These are phyloP conservation scores for Petrocephalus schoutedeni DNA, from an alignment of 2,797 vertebrate species.

Conservation along the genomic window DNA sequence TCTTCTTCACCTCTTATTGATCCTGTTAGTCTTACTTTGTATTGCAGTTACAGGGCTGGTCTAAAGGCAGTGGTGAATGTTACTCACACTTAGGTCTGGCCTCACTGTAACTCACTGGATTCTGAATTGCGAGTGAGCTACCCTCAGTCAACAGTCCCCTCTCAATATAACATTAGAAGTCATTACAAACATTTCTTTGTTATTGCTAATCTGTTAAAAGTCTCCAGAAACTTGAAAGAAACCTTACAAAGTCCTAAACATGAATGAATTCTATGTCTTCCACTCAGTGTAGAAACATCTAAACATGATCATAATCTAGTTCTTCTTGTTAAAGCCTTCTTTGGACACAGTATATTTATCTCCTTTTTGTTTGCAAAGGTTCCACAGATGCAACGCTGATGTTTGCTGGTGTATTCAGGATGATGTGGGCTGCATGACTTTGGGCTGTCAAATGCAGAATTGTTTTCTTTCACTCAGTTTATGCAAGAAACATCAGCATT, in stretches of 20 bases:
- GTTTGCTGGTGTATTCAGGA: conserved; percentile 72
- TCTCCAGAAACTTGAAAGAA: conserved; percentile 16
- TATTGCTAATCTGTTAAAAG: conserved; percentile 61
- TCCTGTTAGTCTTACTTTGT: background rate
- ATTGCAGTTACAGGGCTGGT: conserved; percentile 23
- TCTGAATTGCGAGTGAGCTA: background rate
- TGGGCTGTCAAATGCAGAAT: conserved; percentile 52
- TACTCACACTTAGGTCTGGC: background rate
- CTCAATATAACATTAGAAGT: background rate
- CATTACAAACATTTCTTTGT: conserved; percentile 46
- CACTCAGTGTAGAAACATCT: background rate
- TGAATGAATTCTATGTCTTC: conserved; percentile 2
- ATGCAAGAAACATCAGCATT: conserved; percentile 20
- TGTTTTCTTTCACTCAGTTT: conserved; percentile 8
- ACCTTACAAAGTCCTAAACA: background rate
- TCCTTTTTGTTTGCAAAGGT: background rate
- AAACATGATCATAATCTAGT: background rate
- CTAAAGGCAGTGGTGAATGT: conserved; percentile 18
- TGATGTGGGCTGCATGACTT: conserved; percentile 54
- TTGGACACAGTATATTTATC: conserved; percentile 16
- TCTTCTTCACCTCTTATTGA: background rate
- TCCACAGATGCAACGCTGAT: conserved; percentile 28
- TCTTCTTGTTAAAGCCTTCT: conserved; percentile 9
- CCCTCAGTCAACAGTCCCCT: background rate
- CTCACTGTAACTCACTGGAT: background rate